Evolutionary conservation across 1,140 invertebrate species (phyloP), one percentile per base, ranked within the genome.

Genomic region (Phortica variegata): DNA sequence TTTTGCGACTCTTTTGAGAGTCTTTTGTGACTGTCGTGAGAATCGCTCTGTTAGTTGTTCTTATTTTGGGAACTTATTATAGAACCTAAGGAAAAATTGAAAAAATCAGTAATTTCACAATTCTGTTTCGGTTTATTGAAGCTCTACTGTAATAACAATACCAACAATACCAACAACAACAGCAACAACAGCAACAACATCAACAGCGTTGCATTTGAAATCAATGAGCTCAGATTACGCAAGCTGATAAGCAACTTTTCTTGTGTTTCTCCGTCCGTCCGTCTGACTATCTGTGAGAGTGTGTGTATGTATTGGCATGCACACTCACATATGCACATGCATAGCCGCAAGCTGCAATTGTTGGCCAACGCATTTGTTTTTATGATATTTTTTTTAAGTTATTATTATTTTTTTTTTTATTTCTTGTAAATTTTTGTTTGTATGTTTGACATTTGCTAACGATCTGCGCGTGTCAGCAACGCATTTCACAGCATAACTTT

Each of bases 401-500:
- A 34, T n/a, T 34, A 8, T 34, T 34, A 6, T 15, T 34, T 4
- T 15, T 34, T 4, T 34, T 34, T 34, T n/a, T 34, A 5, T 34
- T 34, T 6, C 33, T 58, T 20, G n/a, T 31, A 18, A 5, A 15
- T 37, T 26, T 26, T 38, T 38, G 10, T 10, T 46, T 18, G 20
- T 37, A 32, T n/a, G n/a, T n/a, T n/a, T 45, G 33, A 33, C 32
- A 37, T 29, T 41, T 55, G 60, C 63, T 68, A 68, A 68, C 63
- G 63, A 71, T 66, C 60, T 50, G 60, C 66, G 60, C 66, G 66
- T 59, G 63, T 63, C 63, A 55, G 52, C 63, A 63, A 68, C 60
- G 68, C 44, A 44, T 53, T 58, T 38, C 36, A 34, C 12, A 6
- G 36, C 36, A 38, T 15, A 12, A 16, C 36, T 10, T 66, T 61